Base-by-base conservation (phyloP, 2,113 vertebrate species). In the Montifringilla adamsi region DNA sequence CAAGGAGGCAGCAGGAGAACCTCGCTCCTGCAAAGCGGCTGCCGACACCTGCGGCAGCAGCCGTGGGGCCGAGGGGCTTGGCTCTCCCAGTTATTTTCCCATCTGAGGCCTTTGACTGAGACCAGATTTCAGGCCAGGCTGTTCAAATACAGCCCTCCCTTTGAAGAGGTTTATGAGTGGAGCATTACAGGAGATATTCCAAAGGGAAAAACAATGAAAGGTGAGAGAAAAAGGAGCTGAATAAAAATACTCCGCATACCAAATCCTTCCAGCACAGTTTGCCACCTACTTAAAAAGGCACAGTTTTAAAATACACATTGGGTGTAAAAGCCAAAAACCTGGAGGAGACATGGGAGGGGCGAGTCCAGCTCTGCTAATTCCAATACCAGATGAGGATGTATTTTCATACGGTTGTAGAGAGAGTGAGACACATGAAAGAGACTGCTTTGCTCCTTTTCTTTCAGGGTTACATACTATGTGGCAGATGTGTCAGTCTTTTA, bases 401-500 rank as follows among this genome's bases (percentile, higher is more conserved):
- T 96, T 96, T 95, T 93, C 86, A 79, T 94, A 58, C 0, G 3
- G 76, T 74, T 89, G 92, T 91, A 93, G 91, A 94, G 90, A 70
- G 89, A 94, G 55, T 1, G 12, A 95, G 66, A 70, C 93, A 93
- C 93, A 94, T 96, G 89, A 96, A 95, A 96, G 94, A 74, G 37
- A 7, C 66, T 92, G 94, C 64, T 89, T 70, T 93, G 84, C 95
- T 94, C 84, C 87, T 93, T 94, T 90, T 49, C 90, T 96, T 92
- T 96, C 88, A 79, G 88, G 92, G 92, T 96, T 96, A 92, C 95
- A 64, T 90, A 91, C 93, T 96, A 96, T 94, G 84, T 93, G 94
- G 94, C 91, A 97, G 84, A 95, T 95, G 91, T 95, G 95, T 95
- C 95, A 95, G 95, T 94, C 93, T 96, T 94, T 94, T 94, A 97